A percentile compares a stretch with the other conserved stretches of the same genome.
Evolutionary conservation across 2,888 invertebrate species (phyloP).

Genomic region (Agrochola lota): DNA sequence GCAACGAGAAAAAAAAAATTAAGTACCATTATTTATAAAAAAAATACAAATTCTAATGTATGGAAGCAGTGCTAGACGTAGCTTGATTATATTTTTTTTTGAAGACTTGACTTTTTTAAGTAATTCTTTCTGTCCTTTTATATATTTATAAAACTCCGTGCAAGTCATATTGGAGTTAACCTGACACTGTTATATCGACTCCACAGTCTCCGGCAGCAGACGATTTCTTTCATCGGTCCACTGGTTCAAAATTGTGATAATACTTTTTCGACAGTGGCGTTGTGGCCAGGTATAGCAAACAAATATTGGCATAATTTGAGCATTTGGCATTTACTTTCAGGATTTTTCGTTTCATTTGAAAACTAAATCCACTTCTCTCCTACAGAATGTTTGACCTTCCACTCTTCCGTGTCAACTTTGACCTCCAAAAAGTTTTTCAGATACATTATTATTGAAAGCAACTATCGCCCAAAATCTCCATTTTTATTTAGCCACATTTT

Average conservation of each 20-base stretch:
- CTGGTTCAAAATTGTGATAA: slow-evolving; percentile 53
- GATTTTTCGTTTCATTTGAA: slow-evolving; percentile 37
- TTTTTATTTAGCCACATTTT: slow-evolving; percentile 3
- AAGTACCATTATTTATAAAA: too few relatives aligned
- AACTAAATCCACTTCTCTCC: slow-evolving; percentile 37
- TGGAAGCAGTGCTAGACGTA: not conserved
- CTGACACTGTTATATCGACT: slow-evolving; percentile 46
- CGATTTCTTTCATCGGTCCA: slow-evolving; percentile 49
- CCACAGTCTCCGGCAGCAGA: slow-evolving; percentile 43
- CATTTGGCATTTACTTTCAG: slow-evolving; percentile 38
- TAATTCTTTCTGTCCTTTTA: slow-evolving; percentile 17
- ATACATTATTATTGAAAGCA: slow-evolving; percentile 25
- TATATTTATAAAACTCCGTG: slow-evolving; percentile 46
- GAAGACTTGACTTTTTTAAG: slow-evolving; percentile 17
- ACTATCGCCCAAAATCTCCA: slow-evolving; percentile 31
- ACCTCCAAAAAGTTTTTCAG: slow-evolving; percentile 13
- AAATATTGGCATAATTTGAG: slow-evolving; percentile 47
- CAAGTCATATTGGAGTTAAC: slow-evolving; percentile 51
- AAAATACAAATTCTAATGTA: not conserved
- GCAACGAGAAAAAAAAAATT: too few relatives aligned
- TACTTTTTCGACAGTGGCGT: slow-evolving; percentile 43
- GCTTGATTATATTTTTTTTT: slow-evolving; percentile 11
- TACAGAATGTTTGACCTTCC: slow-evolving; percentile 24
- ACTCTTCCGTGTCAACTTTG: slow-evolving; percentile 4
- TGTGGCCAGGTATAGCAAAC: slow-evolving; percentile 45